Evolutionary conservation across 2,797 vertebrate genomes (phyloP).

Genomic region (Antennarius maculatus): DNA sequence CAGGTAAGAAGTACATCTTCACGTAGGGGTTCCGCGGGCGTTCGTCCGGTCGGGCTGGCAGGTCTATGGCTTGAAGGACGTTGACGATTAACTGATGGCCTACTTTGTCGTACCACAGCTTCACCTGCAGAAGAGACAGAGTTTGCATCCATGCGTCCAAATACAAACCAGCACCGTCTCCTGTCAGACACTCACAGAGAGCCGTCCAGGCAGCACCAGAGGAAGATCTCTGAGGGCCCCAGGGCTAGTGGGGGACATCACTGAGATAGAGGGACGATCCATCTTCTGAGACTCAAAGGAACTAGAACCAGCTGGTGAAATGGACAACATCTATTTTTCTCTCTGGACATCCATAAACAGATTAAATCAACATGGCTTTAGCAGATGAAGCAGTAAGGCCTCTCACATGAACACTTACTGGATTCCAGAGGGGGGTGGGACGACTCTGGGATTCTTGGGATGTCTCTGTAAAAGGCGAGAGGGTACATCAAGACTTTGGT

Average conservation of each 20-base stretch:
- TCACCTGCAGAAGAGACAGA: slow-evolving; percentile 82
- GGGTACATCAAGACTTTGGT: slow-evolving; percentile 1
- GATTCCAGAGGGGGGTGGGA: slow-evolving; percentile 97
- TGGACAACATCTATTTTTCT: background rate
- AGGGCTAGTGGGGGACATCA: slow-evolving; percentile 98
- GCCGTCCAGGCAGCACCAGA: slow-evolving; percentile 92
- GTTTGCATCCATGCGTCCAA: background rate
- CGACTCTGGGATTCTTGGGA: slow-evolving; percentile 95
- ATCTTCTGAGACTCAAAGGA: slow-evolving; percentile 99
- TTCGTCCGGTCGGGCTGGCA: slow-evolving; percentile 90
- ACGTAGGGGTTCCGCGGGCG: slow-evolving; percentile 96
- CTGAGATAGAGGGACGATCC: slow-evolving; percentile 97
- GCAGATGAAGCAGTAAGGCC: background rate
- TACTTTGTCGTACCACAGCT: slow-evolving; percentile 98
- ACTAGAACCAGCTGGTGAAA: slow-evolving; percentile 88
- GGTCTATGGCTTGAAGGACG: slow-evolving; percentile 96
- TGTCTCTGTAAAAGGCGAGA: slow-evolving; percentile 85
- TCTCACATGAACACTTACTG: slow-evolving; percentile 84
- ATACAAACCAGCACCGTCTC: background rate
- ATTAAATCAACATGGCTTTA: too few relatives aligned
- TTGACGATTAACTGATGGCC: slow-evolving; percentile 98
- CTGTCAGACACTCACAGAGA: slow-evolving; percentile 86
- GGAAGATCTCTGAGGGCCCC: slow-evolving; percentile 93
- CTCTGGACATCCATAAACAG: too few relatives aligned
- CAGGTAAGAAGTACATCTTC: slow-evolving; percentile 99